A percentile compares a stretch with the other conserved stretches of the same genome.
Evolutionary conservation across 1,140 invertebrate species (phyloP).

Genomic region (Caenorhabditis remanei): DNA sequence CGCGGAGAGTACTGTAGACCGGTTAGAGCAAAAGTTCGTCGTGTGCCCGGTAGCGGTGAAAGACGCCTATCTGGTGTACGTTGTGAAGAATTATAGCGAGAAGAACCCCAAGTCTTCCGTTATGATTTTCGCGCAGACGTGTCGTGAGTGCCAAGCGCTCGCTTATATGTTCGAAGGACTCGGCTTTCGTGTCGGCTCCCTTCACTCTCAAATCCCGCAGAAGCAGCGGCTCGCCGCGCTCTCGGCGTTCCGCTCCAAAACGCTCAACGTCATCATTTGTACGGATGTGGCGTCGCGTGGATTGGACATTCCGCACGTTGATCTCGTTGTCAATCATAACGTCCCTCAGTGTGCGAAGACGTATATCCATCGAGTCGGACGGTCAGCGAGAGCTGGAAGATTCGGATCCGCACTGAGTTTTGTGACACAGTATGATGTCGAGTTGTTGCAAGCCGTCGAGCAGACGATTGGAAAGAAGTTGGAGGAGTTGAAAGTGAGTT

Average conservation of each 20-base stretch:
- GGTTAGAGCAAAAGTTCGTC: conserved; percentile 90
- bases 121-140: conserved; percentile 75
- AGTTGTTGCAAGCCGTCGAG: conserved; percentile 87
- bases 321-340: conserved; percentile 76
- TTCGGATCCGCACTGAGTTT: conserved; percentile 85
- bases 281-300: conserved; percentile 76
- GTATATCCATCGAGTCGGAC: conserved; percentile 74
- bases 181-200: conserved; percentile 74
- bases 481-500: conserved; percentile 79
- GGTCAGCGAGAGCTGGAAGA: conserved; percentile 74
- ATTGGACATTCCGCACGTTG: conserved; percentile 78
- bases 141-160: conserved; percentile 76
- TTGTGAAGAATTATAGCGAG: conserved; percentile 84
- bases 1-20: conserved; percentile 86
- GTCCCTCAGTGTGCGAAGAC: conserved; percentile 74
- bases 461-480: conserved; percentile 86
- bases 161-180: conserved; percentile 74
- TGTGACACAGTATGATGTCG: conserved; percentile 91
- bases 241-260: conserved; percentile 69
- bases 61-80: conserved; percentile 92
- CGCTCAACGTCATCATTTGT: conserved; percentile 71
- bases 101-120: conserved; percentile 66
- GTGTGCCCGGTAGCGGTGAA: conserved; percentile 89
- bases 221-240: conserved; percentile 69
- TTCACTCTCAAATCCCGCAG: conserved; percentile 73